These are phyloP conservation scores for Hoplostethus mediterraneus DNA, from an alignment of 2,797 vertebrate species.

Conservation along the genomic window DNA sequence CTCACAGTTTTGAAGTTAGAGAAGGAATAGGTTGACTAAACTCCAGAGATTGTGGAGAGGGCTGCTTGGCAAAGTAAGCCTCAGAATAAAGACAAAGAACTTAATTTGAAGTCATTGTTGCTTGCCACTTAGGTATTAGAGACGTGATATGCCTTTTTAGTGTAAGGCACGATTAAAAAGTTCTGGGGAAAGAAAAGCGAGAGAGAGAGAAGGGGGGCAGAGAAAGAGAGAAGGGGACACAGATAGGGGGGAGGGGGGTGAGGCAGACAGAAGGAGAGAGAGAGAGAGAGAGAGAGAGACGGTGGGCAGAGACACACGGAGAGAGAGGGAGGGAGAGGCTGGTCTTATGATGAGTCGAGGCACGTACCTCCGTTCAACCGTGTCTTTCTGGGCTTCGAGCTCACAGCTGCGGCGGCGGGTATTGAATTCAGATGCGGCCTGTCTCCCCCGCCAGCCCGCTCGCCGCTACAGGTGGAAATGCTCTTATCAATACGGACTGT, in stretches of 20 bases:
- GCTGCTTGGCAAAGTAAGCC: constrained; percentile 49
- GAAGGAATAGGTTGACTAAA: constrained; percentile 64
- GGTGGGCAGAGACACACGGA: constrained; percentile 26
- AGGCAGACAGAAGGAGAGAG: constrained; percentile 25
- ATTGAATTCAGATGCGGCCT: constrained; percentile 83
- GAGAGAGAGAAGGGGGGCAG: not conserved
- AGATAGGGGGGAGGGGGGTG: constrained; percentile 16
- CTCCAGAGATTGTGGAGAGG: constrained; percentile 56
- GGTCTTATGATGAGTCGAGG: constrained; percentile 83
- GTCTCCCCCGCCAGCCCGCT: constrained; percentile 42
- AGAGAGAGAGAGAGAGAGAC: constrained; percentile 50
- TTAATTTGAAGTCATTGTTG: constrained; percentile 71
- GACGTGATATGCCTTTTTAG: constrained; percentile 56
- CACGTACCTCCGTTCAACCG: constrained; percentile 84
- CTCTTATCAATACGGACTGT: constrained; percentile 82
- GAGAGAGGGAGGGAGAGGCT: constrained; percentile 53
- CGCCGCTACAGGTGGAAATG: constrained; percentile 81
- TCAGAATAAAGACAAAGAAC: constrained; percentile 74
- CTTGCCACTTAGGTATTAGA: constrained; percentile 47
- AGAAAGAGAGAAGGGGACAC: constrained; percentile 55
- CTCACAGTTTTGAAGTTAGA: constrained; percentile 65
- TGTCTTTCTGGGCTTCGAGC: constrained; percentile 79
- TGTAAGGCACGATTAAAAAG: constrained; percentile 45
- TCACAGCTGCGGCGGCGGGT: constrained; percentile 77
- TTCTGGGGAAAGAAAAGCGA: constrained; percentile 38